Conservation (phyloP, 2,888 invertebrate genomes). For the Tachina fera region DNA sequence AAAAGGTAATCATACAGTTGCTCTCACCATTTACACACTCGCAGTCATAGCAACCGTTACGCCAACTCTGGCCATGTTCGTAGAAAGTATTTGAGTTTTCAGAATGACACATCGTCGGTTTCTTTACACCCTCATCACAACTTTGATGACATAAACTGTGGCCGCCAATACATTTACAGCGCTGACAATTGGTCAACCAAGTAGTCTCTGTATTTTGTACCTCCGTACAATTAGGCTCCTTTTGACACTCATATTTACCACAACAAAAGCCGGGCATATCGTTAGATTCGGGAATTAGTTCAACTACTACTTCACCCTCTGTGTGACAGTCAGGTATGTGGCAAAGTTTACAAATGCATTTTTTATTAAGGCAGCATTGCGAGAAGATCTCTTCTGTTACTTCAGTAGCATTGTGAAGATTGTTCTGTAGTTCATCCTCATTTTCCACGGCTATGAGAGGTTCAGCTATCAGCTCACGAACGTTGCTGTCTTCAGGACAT, state of each 20-base stretch:
- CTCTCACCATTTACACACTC: conserved; percentile 80
- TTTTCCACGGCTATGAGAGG: conserved; percentile 41
- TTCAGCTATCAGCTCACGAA: conserved; percentile 74
- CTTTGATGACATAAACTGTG: conserved; percentile 78
- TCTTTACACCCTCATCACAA: conserved; percentile 79
- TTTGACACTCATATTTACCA: conserved; percentile 83
- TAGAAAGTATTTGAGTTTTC: conserved; percentile 78
- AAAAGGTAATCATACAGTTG: conserved; percentile 79
- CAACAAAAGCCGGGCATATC: conserved; percentile 83
- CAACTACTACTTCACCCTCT: conserved; percentile 77
- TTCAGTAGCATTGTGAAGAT: conserved; percentile 54
- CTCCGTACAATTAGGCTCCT: conserved; percentile 80
- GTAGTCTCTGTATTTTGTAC: conserved; percentile 75
- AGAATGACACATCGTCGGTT: conserved; percentile 78
- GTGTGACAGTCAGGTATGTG: conserved; percentile 79
- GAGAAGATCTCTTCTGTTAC: conserved; percentile 76
- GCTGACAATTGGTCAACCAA: conserved; percentile 80
- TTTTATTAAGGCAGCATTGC: conserved; percentile 79
- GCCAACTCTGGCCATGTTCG: conserved; percentile 80
- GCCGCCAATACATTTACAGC: conserved; percentile 79
- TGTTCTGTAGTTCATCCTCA: conserved; percentile 41
- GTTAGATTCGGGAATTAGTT: conserved; percentile 77
- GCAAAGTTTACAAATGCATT: conserved; percentile 81
- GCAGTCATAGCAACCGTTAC: conserved; percentile 80
- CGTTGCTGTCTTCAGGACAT: conserved; percentile 80